phyloP scores from a whole-genome alignment of 37 sponge, comb jelly and placozoan species.

The Crambe crambe region DNA sequence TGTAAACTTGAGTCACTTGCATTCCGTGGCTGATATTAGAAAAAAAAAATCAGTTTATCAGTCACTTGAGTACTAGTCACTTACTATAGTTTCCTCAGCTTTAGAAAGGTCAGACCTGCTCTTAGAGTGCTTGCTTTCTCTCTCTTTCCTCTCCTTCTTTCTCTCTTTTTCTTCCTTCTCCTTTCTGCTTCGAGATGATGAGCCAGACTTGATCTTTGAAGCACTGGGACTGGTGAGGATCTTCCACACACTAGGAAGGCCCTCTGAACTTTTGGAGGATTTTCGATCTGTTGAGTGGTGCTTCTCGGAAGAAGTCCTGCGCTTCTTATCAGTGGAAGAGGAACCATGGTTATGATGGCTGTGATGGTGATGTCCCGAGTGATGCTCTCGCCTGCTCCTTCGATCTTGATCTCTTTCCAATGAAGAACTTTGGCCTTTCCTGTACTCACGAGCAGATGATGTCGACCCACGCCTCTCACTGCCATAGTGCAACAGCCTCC shows the following conservation, averaged over 20 bases:
- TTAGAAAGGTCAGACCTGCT: background rate
- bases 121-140: background rate
- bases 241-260: background rate
- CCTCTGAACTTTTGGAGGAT: slow-evolving; percentile 5
- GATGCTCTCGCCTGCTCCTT: background rate
- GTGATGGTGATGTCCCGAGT: background rate
- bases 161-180: background rate
- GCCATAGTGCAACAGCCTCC: background rate
- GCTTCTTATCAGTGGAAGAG: background rate
- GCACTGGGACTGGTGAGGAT: slow-evolving; percentile 7
- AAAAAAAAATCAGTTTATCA: background rate
- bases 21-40: background rate
- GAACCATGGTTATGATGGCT: background rate
- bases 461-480: background rate
- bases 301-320: slow-evolving; percentile 6
- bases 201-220: background rate
- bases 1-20: background rate
- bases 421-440: background rate
- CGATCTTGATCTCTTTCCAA: background rate
- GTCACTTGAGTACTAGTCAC: too few relatives aligned
- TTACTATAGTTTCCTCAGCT: background rate
- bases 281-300: slow-evolving; percentile 14
- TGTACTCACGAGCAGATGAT: background rate
- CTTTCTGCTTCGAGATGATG: background rate
- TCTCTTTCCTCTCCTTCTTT: slow-evolving; percentile 4